Conservation (phyloP, 2,113 vertebrate species). For the Syngnathus floridae region DNA sequence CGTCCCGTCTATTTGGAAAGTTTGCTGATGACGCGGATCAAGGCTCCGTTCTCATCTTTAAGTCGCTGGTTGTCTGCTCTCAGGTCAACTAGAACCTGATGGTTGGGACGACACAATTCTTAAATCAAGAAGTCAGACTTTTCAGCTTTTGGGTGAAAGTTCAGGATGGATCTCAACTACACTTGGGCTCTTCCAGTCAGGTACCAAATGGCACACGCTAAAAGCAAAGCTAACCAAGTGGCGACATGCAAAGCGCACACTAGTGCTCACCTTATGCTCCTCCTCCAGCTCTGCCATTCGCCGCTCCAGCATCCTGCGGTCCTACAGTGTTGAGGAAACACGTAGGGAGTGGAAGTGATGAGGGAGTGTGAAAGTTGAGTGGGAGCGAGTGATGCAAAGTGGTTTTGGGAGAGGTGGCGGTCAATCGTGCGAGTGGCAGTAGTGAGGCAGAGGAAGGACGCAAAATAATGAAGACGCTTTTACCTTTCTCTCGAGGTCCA, state of each 20-base stretch:
- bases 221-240: constrained; percentile 51
- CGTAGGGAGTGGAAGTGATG: constrained; percentile 12
- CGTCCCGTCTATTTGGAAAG: constrained; percentile 85
- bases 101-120: not conserved
- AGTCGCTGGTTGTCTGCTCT: constrained; percentile 96
- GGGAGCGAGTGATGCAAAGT: constrained; percentile 36
- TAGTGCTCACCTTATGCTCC: constrained; percentile 73
- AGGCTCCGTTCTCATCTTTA: constrained; percentile 96
- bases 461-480: not conserved
- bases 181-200: not conserved
- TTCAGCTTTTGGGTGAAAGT: not conserved
- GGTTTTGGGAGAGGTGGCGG: constrained; percentile 18
- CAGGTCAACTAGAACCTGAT: constrained; percentile 88
- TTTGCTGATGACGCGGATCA: constrained; percentile 98
- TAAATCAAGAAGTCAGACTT: not conserved
- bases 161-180: not conserved
- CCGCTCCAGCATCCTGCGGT: constrained; percentile 72
- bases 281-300: constrained; percentile 76
- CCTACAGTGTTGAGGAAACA: constrained; percentile 50
- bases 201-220: constrained; percentile 32
- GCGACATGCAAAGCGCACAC: constrained; percentile 47
- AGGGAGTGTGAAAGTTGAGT: constrained; percentile 10
- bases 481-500: constrained; percentile 79
- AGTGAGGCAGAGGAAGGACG: constrained; percentile 45
- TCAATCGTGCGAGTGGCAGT: constrained; percentile 31